A percentile compares a stretch with the other conserved stretches of the same genome.
Conservation (phyloP, 2,797 vertebrate species). For the Syndactyla subalaris region DNA sequence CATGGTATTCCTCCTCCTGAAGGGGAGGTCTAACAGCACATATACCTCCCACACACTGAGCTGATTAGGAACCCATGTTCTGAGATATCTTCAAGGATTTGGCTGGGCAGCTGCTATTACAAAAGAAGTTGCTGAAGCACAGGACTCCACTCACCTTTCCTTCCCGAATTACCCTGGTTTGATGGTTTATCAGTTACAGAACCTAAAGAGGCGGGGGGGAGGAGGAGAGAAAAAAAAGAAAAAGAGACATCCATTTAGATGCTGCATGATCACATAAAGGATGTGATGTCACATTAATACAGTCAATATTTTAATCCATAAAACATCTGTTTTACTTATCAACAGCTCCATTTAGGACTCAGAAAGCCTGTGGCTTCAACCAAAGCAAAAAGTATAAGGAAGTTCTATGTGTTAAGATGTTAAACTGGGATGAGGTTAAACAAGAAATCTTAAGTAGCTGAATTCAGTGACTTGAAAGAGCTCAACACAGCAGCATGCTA, state of each 20-base stretch:
- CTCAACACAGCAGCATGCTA: neutral
- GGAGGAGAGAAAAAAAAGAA: neutral
- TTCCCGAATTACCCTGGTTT: constrained; percentile 90
- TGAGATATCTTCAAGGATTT: neutral
- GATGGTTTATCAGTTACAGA: constrained; percentile 96
- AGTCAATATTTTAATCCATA: neutral
- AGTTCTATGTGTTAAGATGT: neutral
- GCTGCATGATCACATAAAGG: neutral
- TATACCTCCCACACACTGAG: neutral
- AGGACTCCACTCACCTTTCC: constrained; percentile 94
- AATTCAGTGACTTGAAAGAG: neutral
- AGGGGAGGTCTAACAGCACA: neutral
- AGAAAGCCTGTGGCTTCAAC: neutral
- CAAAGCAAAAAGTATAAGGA: neutral
- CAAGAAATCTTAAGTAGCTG: neutral
- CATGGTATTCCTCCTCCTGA: neutral
- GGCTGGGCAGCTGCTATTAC: neutral
- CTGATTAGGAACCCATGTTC: neutral
- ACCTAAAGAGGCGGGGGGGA: constrained; percentile 77
- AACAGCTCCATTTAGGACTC: neutral
- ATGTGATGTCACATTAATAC: neutral
- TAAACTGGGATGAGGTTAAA: neutral
- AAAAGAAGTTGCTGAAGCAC: constrained; percentile 53
- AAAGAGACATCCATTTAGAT: neutral
- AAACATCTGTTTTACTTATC: neutral